Conservation (phyloP, 2,888 invertebrate genomes). For the Drosophila acutilabella region DNA sequence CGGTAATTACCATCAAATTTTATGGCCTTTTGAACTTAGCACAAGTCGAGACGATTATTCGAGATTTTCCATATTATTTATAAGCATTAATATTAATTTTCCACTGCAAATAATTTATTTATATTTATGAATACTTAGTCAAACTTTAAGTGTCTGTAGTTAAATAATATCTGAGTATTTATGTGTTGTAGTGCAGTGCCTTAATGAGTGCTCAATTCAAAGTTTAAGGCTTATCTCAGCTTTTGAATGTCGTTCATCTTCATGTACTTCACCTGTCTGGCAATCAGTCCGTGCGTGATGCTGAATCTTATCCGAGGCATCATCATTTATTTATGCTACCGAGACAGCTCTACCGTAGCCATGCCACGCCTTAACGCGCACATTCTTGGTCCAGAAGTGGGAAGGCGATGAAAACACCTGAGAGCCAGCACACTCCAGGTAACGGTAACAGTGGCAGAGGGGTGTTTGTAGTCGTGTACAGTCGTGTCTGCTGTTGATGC, state of each 20-base stretch:
- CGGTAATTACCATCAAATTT: conserved; percentile 74
- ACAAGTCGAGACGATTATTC: conserved; percentile 2
- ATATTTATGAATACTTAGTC: not conserved
- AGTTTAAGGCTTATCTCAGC: conserved; percentile 24
- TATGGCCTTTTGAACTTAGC: conserved; percentile 58
- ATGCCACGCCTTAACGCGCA: conserved; percentile 26
- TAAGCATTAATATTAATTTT: conserved; percentile 34
- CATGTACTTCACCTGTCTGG: conserved; percentile 34
- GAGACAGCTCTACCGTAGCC: conserved; percentile 41
- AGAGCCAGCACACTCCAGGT: conserved; percentile 10
- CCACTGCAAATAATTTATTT: not conserved
- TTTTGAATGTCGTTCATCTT: conserved; percentile 36
- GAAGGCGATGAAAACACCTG: conserved; percentile 65
- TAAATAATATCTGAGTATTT: not conserved
- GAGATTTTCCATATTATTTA: conserved; percentile 24
- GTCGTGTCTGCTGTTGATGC: conserved; percentile 41
- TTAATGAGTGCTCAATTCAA: conserved; percentile 19
- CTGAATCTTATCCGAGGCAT: conserved; percentile 68
- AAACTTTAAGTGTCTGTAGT: not conserved
- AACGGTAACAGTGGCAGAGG: conserved; percentile 9
- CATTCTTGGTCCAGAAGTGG: conserved; percentile 10
- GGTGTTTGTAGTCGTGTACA: conserved; percentile 9
- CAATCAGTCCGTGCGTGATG: conserved; percentile 51
- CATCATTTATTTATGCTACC: conserved; percentile 78
- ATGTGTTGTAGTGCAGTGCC: not conserved